Evolutionary conservation across 2,888 invertebrate species (phyloP), one percentile per base, ranked within the genome.

Genomic region (Acanthosepion lycidas): DNA sequence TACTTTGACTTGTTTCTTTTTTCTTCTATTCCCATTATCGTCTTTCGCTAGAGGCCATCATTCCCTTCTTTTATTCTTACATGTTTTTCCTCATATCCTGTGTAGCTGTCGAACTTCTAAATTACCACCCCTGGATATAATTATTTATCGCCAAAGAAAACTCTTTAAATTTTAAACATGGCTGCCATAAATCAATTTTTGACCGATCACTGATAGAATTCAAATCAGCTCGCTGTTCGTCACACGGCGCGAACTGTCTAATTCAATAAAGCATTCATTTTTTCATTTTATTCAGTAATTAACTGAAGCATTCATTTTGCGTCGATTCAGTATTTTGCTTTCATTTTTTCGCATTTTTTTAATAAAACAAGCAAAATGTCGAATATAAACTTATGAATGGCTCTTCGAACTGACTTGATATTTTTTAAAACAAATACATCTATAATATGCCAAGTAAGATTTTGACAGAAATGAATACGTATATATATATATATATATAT

Each of bases 101-200:
- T n/a, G 6, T 78, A 28, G n/a, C n/a, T 28, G 9, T 28, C 9
- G n/a, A 28, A n/a, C 78, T 78, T 78, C 28, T 78, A 28, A 78
- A 78, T 78, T 78, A n/a, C n/a, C 78, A n/a, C n/a, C n/a, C 9
- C 78, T 78, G 15, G 5, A 78, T 78, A 78, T 78, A n/a, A 78
- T 78, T 78, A 78, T 78, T 78, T 78, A 78, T 78, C 23, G n/a
- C n/a, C n/a, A 12, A 9, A n/a, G n/a, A 78, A 78, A 78, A 15
- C 78, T 78, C 78, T 78, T 78, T n/a, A 78, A 78, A 78, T 78
- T 78, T n/a, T 18, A 78, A 78, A 78, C n/a, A 78, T 78, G n/a
- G 78, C 78, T 15, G n/a, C n/a, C 78, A n/a, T 78, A 78, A 78
- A 78, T 78, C 78, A 78, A 78, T 78, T 78, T 78, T 78, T 78